Evolutionary conservation across 2,888 invertebrate genomes (phyloP), one percentile per base, ranked within the genome.

Genomic region (Eilema griseolum): DNA sequence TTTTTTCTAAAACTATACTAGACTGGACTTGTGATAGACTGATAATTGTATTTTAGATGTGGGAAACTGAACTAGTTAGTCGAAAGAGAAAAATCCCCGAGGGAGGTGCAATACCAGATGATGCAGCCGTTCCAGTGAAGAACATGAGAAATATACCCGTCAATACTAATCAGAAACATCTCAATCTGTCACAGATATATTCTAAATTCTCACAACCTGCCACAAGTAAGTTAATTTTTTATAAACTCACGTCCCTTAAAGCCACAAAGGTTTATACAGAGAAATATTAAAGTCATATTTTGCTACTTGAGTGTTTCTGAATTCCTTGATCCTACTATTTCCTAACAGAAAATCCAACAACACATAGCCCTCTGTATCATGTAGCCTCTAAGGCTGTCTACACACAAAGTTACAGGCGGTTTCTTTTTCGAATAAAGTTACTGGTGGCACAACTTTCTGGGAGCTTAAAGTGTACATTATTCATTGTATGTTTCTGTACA

Each of bases 121-220:
- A 93, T 57, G 78, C 81, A 11, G 77, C 87, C 11, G 86, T 91
- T 20, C 92, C 95, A 24, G 86, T 90, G n/a, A 95, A 94, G 83
- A 94, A 90, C 77, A 91, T 92, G 86, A 90, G 92, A 69, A 95
- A 94, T 76, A 93, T 95, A 84, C 91, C 92, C 0, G 86, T 88
- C 46, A 94, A 93, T 80, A 88, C 90, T 37, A 93, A 92, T 79
- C 95, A 95, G 78, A 95, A 95, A 81, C 95, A 95, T 83, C 89
- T 95, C 56, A 95, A 95, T 83, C 83, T 95, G 71, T 94, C 95
- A 73, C 93, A 95, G 85, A 90, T 95, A 77, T 95, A 95, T 78
- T 94, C 95, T 60, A 95, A 94, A 83, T 94, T 90, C 83, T 94
- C 95, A 76, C 95, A 95, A 80, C 92, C 93, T 59, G 86, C 92